A percentile compares a stretch with the other conserved stretches of the same genome.
These are phyloP conservation scores for Drosophila ambigua DNA, from an alignment of 1,140 invertebrate species.

Conservation along the genomic window DNA sequence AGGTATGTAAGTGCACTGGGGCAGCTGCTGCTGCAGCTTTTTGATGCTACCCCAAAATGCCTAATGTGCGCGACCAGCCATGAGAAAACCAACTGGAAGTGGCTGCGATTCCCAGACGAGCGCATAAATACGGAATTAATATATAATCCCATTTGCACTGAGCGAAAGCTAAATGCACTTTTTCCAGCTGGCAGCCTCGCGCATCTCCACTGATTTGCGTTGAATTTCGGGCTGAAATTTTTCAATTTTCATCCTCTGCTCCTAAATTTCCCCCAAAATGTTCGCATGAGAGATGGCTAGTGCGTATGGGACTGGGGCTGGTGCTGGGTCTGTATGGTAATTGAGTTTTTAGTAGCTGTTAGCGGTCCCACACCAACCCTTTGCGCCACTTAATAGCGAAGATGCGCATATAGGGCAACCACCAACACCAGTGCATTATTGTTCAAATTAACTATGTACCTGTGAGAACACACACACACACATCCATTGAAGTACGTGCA, in stretches of 20 bases:
- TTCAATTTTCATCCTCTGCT: too few relatives aligned
- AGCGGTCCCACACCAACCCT: constrained; percentile 70
- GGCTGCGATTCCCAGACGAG: background rate
- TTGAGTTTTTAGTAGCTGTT: constrained; percentile 80
- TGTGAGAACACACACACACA: constrained; percentile 6
- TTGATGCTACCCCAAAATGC: constrained; percentile 4
- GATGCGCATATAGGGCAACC: constrained; percentile 50
- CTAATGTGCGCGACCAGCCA: background rate
- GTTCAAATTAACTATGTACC: constrained; percentile 66
- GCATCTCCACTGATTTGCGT: too few relatives aligned
- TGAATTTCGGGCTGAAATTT: too few relatives aligned
- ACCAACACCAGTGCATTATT: constrained; percentile 54
- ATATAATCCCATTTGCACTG: constrained; percentile 27
- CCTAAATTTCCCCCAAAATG: too few relatives aligned
- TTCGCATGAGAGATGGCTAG: too few relatives aligned
- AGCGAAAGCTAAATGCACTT: constrained; percentile 24
- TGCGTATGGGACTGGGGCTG: background rate
- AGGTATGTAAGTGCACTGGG: background rate
- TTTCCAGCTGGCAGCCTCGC: background rate
- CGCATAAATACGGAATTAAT: constrained; percentile 26
- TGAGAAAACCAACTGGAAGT: background rate
- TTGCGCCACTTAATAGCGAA: constrained; percentile 69
- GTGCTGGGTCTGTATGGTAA: constrained; percentile 54
- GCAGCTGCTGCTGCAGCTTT: constrained; percentile 7
- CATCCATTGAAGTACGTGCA: constrained; percentile 12